These are phyloP conservation scores for Chinchilla lanigera DNA, from an alignment of 2,113 vertebrate species.

Conservation along the genomic window DNA sequence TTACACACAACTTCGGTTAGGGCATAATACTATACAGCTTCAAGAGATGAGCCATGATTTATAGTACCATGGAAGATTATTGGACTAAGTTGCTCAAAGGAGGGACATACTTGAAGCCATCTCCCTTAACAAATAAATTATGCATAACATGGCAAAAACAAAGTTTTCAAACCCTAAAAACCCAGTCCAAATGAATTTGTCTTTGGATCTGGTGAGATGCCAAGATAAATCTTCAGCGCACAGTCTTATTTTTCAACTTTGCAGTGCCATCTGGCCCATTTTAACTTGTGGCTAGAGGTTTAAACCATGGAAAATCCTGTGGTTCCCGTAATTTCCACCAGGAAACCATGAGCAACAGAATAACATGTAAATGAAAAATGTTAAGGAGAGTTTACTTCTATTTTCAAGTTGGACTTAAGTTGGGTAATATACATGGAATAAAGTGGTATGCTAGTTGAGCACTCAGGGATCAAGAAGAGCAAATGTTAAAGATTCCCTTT, in stretches of 20 bases:
- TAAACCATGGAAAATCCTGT: constrained; percentile 32
- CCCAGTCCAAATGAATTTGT: neutral
- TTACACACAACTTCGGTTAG: neutral
- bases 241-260: neutral
- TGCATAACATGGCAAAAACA: neutral
- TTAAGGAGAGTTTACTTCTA: neutral
- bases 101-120: neutral
- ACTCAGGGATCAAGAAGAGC: neutral
- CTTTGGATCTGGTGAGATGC: neutral
- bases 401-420: constrained; percentile 1
- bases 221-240: neutral
- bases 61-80: accelerated
- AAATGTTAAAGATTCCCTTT: neutral
- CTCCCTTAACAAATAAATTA: neutral
- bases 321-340: constrained; percentile 53
- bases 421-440: neutral
- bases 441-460: neutral
- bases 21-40: accelerated
- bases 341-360: constrained; percentile 8
- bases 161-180: neutral
- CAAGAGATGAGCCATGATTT: neutral
- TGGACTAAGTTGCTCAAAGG: neutral
- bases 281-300: constrained; percentile 60
- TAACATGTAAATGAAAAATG: neutral
- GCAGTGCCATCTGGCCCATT: constrained; percentile 41